Base-by-base conservation (phyloP, 2,113 vertebrate genomes). In the Carettochelys insculpta region DNA sequence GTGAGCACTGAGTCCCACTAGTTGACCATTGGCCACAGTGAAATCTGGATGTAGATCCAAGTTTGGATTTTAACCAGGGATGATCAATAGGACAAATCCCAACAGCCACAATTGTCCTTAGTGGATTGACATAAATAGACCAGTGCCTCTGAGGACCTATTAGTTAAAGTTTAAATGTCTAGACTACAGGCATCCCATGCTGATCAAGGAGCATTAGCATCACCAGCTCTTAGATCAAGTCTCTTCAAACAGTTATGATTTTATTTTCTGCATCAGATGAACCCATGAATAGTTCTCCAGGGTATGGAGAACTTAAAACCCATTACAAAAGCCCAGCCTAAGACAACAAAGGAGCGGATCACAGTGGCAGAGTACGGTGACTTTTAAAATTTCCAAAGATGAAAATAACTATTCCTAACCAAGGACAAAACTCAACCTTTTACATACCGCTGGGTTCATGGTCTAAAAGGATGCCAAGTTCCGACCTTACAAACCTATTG, bases 121-220 rank as follows among this genome's bases (percentile, higher is more conserved):
- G 17, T 19, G 31, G 58, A 65, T 65, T 16, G 19, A 65, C 61
- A 65, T 34, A n/a, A 19, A 50, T 50, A 50, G 48, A 50, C 48
- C 6, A 61, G 58, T 34, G 29, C 16, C 31, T 31, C 29, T 7
- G 58, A 34, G 31, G 73, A 41, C 78, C 0, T 0, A 13, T 41
- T 54, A 80, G 76, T 43, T 88, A 76, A 88, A 88, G 84, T 34
- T 76, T 80, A 93, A 89, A 13, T 54, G 76, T 79, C 80, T 91
- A 81, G 65, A 90, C 83, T 83, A 48, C 34, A 90, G 81, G 68
- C 43, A 87, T 47, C 8, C 82, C 86, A 65, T 8, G 4, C 58
- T 94, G 92, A 96, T 83, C 86, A 92, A 94, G 90, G 90, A 93
- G 82, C 16, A 65, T 34, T 92, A 96, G 95, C 86, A 86, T 54